Evolutionary conservation across 2,113 vertebrate species (phyloP).

Genomic region (Anguilla japonica): DNA sequence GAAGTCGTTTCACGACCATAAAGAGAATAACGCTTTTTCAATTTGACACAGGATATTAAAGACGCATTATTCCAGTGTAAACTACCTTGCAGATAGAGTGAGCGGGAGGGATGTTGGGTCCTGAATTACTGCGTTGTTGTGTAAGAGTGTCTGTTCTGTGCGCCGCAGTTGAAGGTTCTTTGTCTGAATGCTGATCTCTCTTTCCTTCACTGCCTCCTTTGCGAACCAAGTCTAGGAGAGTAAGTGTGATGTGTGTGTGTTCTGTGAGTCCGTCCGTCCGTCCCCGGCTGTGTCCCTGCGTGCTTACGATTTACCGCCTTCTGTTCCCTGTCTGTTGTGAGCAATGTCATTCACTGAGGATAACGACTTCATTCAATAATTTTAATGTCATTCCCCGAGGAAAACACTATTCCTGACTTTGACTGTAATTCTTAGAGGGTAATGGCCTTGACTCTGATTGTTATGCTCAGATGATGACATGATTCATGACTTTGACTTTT

Average conservation of each 20-base stretch:
- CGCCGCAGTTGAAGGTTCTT: background rate
- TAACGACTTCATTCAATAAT: background rate
- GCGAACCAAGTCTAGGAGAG: conserved; percentile 99
- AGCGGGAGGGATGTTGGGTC: background rate
- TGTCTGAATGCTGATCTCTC: conserved; percentile 75
- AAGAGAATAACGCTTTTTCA: background rate
- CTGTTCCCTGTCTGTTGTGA: background rate
- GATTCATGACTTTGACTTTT: background rate
- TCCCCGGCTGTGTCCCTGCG: conserved; percentile 55
- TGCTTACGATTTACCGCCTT: conserved; percentile 11
- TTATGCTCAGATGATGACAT: background rate
- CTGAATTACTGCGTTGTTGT: background rate
- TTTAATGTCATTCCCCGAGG: background rate
- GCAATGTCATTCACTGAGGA: background rate
- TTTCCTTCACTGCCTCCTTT: conserved; percentile 81
- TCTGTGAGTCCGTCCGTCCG: conserved; percentile 1
- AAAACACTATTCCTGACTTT: background rate
- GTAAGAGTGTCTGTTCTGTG: background rate
- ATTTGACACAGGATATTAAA: background rate
- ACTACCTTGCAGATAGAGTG: background rate
- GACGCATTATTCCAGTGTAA: background rate
- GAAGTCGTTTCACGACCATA: background rate
- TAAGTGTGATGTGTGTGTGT: conserved; percentile 82
- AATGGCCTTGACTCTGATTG: background rate
- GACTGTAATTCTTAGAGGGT: background rate